Percentiles rank a stretch among this genome's conserved stretches.
Conservation (phyloP, 2,113 vertebrate genomes). For the Oplegnathus fasciatus region DNA sequence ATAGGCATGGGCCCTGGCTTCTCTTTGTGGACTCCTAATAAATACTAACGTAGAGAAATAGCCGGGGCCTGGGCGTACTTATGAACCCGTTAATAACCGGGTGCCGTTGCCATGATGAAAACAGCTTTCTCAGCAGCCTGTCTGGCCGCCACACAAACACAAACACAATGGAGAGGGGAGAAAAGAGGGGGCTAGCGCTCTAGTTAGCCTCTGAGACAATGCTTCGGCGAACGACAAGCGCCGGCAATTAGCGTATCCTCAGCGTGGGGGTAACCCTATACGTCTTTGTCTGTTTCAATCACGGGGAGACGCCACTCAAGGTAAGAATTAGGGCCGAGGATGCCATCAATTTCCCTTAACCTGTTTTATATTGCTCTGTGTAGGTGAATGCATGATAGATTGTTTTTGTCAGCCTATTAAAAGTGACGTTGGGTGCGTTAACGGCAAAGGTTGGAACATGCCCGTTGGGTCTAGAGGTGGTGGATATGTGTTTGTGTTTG, state of each 20-base stretch:
- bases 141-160: conserved; percentile 89
- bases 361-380: conserved; percentile 91
- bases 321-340: conserved; percentile 92
- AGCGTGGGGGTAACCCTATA: conserved; percentile 92
- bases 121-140: conserved; percentile 91
- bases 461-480: conserved; percentile 63
- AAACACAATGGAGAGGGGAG: conserved; percentile 81
- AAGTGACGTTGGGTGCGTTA: conserved; percentile 84
- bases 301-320: conserved; percentile 86
- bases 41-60: conserved; percentile 93
- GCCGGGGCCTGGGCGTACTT: conserved; percentile 91
- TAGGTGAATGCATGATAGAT: conserved; percentile 92
- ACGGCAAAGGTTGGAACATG: conserved; percentile 84
- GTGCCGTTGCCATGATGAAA: conserved; percentile 87
- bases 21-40: conserved; percentile 92
- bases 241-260: conserved; percentile 94
- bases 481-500: conserved; percentile 22
- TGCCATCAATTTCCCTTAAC: conserved; percentile 96
- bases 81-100: conserved; percentile 94
- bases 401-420: conserved; percentile 96
- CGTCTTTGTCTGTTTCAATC: conserved; percentile 97
- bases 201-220: conserved; percentile 95
- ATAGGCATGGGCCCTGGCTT: conserved; percentile 88
- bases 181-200: conserved; percentile 82
- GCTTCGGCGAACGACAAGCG: conserved; percentile 91